Base-by-base conservation (phyloP, 2,888 invertebrate species). In the Cerceris ruficornis region DNA sequence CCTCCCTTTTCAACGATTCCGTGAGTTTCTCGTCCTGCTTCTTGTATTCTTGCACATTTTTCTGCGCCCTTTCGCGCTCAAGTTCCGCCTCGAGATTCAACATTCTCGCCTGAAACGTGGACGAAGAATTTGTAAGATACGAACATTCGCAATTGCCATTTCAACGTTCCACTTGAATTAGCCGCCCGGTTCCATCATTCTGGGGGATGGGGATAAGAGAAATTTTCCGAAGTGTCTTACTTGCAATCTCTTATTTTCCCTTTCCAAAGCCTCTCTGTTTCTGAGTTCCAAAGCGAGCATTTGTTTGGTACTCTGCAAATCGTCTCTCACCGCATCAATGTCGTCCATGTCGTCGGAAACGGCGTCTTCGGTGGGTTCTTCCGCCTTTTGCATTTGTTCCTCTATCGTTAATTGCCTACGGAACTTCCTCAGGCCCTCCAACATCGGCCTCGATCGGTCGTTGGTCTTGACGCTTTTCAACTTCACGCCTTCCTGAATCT, bases 241-340 rank as follows among this genome's bases (percentile, higher is more conserved):
- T 90, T 92, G 93, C 64, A 98, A 94, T 87, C 97, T 95, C 91
- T 97, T 97, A 90, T 97, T 98, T 92, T 98, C 98, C 88, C 97
- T 92, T 86, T 96, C 96, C 88, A 97, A 95, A 0, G 96, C 96
- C 92, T 97, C 97, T 89, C 97, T 97, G 89, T 97, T 97, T 88
- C 96, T 94, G 85, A 98, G 93, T 93, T 98, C 98, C 74, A 97
- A 94, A 13, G 97, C 97, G 77, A 98, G 93, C 94, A 98, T 95
- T 93, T 98, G 98, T 92, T 98, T 98, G 7, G 97, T 97, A 74
- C 97, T 97, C 90, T 98, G 98, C 52, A 98, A 94, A 91, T 98
- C 98, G 90, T 98, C 98, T 85, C 98, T 94, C 15, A 97, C 96
- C 90, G 96, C 97, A 89, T 98, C 98, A 85, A 98, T 98, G 89